Evolutionary conservation across 1,140 invertebrate genomes (phyloP).

Genomic region (Drosophila orosa): DNA sequence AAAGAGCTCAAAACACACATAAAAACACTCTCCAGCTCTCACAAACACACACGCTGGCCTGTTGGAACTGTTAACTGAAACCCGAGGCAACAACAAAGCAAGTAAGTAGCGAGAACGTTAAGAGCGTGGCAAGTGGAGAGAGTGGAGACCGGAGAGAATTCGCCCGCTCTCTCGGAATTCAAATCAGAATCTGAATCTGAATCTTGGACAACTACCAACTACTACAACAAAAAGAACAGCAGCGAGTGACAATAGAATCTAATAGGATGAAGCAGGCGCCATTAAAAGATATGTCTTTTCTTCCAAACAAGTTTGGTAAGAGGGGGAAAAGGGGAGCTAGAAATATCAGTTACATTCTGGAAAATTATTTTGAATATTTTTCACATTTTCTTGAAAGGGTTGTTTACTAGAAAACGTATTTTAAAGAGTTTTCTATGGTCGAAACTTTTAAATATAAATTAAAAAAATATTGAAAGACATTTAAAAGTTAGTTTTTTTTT

Average conservation of each 20-base stretch:
- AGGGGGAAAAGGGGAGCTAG: no score
- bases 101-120: slow-evolving; percentile 33
- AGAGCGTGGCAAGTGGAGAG: not conserved
- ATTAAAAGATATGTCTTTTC: slow-evolving; percentile 15
- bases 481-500: not conserved
- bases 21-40: slow-evolving; percentile 36
- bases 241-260: slow-evolving; percentile 37
- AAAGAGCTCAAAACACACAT: slow-evolving; percentile 41
- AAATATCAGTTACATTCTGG: not conserved
- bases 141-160: slow-evolving; percentile 1
- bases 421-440: not conserved
- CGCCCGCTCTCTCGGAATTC: slow-evolving; percentile 41
- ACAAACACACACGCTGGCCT: slow-evolving; percentile 31
- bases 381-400: not conserved
- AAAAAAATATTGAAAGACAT: not conserved
- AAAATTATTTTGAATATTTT: not conserved
- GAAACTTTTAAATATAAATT: not conserved
- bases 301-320: slow-evolving; percentile 11
- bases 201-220: slow-evolving; percentile 20
- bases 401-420: not conserved
- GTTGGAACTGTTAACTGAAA: slow-evolving; percentile 52
- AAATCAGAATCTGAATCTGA: slow-evolving; percentile 41
- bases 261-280: slow-evolving; percentile 31
- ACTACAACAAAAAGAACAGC: slow-evolving; percentile 18
- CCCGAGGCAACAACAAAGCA: slow-evolving; percentile 49